These are phyloP conservation scores for Latrodectus geometricus DNA, from an alignment of 1,140 invertebrate genomes.

Conservation along the genomic window DNA sequence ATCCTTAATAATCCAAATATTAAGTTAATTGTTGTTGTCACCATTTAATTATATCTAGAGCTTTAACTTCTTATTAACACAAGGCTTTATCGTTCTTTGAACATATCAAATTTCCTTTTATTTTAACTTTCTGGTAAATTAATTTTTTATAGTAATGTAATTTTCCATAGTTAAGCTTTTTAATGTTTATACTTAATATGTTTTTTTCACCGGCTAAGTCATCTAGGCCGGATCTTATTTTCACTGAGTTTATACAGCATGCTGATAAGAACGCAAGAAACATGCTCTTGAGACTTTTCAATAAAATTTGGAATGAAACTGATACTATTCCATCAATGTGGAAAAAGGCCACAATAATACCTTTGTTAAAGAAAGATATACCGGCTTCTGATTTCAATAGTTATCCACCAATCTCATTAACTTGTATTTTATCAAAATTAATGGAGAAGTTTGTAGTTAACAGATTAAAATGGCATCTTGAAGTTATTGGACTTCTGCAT, in stretches of 20 bases:
- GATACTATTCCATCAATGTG: background rate
- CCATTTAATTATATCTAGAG: no score
- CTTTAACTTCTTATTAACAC: no score
- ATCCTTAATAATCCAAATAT: no score
- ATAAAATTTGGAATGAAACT: conserved; percentile 14
- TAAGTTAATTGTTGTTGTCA: no score
- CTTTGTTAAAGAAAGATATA: conserved; percentile 16
- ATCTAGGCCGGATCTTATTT: background rate
- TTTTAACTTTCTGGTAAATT: no score
- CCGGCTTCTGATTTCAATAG: background rate
- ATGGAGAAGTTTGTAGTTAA: background rate
- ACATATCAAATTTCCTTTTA: no score
- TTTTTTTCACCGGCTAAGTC: no score
- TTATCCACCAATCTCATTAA: conserved; percentile 1
- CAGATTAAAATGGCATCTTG: conserved; percentile 9
- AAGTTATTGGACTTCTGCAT: no score
- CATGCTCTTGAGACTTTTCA: conserved; percentile 3
- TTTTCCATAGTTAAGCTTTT: no score
- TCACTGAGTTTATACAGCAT: conserved; percentile 6
- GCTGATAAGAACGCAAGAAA: conserved; percentile 11
- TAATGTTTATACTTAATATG: no score
- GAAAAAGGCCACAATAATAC: conserved; percentile 7
- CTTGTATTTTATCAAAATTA: background rate
- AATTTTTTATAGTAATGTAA: no score
- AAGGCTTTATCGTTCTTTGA: no score